A percentile compares a stretch with the other conserved stretches of the same genome.
phyloP scores from a whole-genome alignment of 1,140 invertebrate genomes.

The Danaus melanippus region DNA sequence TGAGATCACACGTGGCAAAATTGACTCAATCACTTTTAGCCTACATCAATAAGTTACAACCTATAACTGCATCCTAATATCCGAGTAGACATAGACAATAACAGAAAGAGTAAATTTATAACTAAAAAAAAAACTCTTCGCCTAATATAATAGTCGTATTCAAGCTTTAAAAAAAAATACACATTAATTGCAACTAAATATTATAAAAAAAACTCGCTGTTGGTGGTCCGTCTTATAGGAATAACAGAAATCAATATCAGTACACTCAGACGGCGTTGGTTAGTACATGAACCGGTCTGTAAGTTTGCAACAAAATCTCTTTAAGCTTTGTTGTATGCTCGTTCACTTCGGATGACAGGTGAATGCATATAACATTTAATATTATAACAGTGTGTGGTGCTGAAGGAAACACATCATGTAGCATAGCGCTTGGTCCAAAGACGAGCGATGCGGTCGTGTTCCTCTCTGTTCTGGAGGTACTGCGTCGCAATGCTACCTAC shows the following conservation, averaged over 20 bases:
- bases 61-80: slow-evolving; percentile 35
- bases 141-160: slow-evolving; percentile 42
- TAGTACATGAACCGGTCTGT: too few species aligned
- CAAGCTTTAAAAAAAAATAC: slow-evolving; percentile 39
- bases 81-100: slow-evolving; percentile 33
- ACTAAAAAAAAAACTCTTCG: slow-evolving; percentile 37
- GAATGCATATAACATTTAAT: too few species aligned
- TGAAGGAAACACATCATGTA: slow-evolving; percentile 77
- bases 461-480: slow-evolving; percentile 96
- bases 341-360: too few species aligned
- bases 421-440: slow-evolving; percentile 99
- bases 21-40: slow-evolving; percentile 54
- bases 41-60: slow-evolving; percentile 12
- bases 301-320: too few species aligned
- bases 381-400: too few species aligned
- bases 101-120: slow-evolving; percentile 38
- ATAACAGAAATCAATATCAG: too few species aligned
- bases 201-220: slow-evolving; percentile 1
- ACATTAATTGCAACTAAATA: slow-evolving; percentile 61
- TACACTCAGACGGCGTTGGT: too few species aligned
- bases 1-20: slow-evolving; percentile 63
- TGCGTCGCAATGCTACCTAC: slow-evolving; percentile 98
- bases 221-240: too few species aligned
- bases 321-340: too few species aligned
- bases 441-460: slow-evolving; percentile 97